Base-by-base conservation (phyloP, 2,888 invertebrate genomes). In the Drosophila demipolita region DNA sequence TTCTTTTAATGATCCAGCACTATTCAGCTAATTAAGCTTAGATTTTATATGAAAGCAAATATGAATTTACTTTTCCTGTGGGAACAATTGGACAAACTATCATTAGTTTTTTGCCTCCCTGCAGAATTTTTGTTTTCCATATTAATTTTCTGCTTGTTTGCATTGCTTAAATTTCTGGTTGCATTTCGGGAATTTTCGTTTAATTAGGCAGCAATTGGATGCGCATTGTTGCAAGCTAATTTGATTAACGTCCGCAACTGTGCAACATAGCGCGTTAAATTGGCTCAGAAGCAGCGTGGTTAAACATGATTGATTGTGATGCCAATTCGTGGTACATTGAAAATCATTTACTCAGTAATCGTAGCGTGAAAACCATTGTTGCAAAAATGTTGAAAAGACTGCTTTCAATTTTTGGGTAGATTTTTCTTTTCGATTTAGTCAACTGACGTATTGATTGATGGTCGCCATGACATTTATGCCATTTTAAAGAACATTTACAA, bases 131-230 rank as follows among this genome's bases (percentile, higher is more conserved):
- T 55, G 57, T 54, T 57, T 26, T 71, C 54, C 58, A 60, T 50
- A 62, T 57, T 23, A 23, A 15, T 29, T 29, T 29, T 29, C 29
- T 29, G 6, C 64, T 45, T 20, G 45, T 38, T 58, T 58, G 42
- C 29, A n/a, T 17, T 29, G 60, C 48, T 61, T 55, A 60, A 15
- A 55, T 63, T 66, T 57, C 17, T 35, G 42, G 33, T 40, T 50
- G 61, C 50, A 61, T 49, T 66, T 66, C 26, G 49, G 33, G 54
- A 64, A 86, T 80, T 61, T 50, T 36, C 82, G 55, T 60, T 78
- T 87, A 82, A 84, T 82, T 87, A 64, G 50, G 58, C 23, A 52
- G 67, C 64, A 79, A 82, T 82, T 82, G 59, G 57, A 40, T 48
- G 35, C 54, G 54, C 53, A 59, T 58, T 82, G 68, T 45, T 54